phyloP scores from a whole-genome alignment of 2,888 invertebrate genomes.

The Deilephila elpenor region DNA sequence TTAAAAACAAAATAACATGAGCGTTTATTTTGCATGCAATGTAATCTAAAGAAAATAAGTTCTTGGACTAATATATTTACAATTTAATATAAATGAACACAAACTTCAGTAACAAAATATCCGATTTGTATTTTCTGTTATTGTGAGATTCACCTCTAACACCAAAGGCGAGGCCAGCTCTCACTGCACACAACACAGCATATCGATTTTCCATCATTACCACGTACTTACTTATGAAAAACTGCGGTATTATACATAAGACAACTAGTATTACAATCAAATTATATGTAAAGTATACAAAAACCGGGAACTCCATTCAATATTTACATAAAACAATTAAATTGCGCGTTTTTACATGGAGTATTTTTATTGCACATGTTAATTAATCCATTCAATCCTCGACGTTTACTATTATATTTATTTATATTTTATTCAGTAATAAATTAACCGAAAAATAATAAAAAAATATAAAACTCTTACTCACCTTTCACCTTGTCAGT shows the following conservation, averaged over 20 bases:
- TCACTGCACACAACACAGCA: not conserved
- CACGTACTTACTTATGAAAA: not conserved
- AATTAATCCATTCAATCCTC: not conserved
- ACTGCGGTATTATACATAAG: not conserved
- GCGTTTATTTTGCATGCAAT: too few relatives aligned
- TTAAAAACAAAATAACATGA: too few relatives aligned
- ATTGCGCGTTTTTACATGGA: not conserved
- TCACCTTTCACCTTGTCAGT: slow-evolving; percentile 27
- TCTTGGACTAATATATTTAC: too few relatives aligned
- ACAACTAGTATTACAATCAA: not conserved
- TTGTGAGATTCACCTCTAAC: too few relatives aligned
- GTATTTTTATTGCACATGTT: not conserved
- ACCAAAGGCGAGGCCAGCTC: not conserved
- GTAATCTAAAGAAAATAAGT: too few relatives aligned
- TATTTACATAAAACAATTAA: not conserved
- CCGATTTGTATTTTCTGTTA: not conserved
- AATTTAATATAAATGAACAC: not conserved
- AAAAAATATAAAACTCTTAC: not conserved
- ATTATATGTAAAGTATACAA: not conserved
- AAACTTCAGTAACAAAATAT: not conserved
- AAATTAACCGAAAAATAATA: not conserved
- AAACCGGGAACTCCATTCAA: not conserved
- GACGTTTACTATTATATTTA: not conserved
- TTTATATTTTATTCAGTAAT: not conserved
- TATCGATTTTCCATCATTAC: slow-evolving; percentile 3